A percentile compares a stretch with the other conserved stretches of the same genome.
These are phyloP conservation scores for Microtus montanus DNA, from an alignment of 2,113 vertebrate species.

Conservation along the genomic window DNA sequence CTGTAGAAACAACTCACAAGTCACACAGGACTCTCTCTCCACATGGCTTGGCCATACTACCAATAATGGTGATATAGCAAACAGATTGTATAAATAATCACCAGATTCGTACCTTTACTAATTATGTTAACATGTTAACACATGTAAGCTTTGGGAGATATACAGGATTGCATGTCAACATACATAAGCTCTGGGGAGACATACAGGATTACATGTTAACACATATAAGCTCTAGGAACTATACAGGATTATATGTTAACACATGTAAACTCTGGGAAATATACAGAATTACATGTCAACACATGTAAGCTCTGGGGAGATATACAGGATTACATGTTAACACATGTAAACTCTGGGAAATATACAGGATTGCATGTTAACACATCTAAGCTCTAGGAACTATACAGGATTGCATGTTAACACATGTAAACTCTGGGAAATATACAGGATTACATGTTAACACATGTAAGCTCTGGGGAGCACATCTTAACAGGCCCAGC, in stretches of 20 bases:
- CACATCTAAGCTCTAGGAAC: neutral
- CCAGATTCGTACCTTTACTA: neutral
- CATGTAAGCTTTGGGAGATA: accelerated
- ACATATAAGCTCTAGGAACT: neutral
- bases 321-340: neutral
- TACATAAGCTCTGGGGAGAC: neutral
- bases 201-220: neutral
- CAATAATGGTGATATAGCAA: neutral
- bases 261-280: neutral
- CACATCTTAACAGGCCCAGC: neutral
- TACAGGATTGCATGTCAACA: no score
- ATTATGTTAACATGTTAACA: neutral
- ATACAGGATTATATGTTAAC: neutral
- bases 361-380: no score
- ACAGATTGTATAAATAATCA: neutral
- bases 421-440: neutral
- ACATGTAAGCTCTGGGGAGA: neutral
- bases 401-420: neutral
- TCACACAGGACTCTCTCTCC: neutral
- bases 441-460: neutral
- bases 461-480: neutral
- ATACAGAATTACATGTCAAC: no score
- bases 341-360: accelerated
- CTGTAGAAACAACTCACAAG: neutral
- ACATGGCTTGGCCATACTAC: neutral